Evolutionary conservation across 1,140 invertebrate genomes (phyloP).

Genomic region (Drosophila bocqueti): DNA sequence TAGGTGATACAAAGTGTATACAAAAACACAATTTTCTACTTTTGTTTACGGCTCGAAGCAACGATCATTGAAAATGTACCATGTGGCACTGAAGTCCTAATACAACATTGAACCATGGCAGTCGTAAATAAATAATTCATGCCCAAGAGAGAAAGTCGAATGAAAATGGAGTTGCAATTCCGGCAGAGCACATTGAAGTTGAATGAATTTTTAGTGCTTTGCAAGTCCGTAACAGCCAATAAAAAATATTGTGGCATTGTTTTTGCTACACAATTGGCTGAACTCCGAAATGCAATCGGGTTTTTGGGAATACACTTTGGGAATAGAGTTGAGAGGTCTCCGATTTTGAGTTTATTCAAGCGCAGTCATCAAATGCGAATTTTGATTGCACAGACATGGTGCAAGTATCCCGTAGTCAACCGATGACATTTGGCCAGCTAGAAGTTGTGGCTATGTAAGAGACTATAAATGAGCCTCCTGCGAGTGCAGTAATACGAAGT

Average conservation of each 20-base stretch:
- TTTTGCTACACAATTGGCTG: slow-evolving; percentile 21
- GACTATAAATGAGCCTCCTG: neutral
- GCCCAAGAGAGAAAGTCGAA: slow-evolving; percentile 16
- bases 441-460: neutral
- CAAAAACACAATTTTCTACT: neutral
- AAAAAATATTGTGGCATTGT: slow-evolving; percentile 32
- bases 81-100: slow-evolving; percentile 11
- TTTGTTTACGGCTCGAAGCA: neutral
- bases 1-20: neutral
- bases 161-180: slow-evolving; percentile 23
- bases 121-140: slow-evolving; percentile 47
- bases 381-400: slow-evolving; percentile 3
- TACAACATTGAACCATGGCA: slow-evolving; percentile 20
- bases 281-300: slow-evolving; percentile 14
- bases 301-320: slow-evolving; percentile 16
- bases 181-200: slow-evolving; percentile 19
- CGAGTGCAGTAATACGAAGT: no score
- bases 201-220: slow-evolving; percentile 29
- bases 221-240: slow-evolving; percentile 12
- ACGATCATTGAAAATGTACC: slow-evolving; percentile 12
- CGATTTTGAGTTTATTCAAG: neutral
- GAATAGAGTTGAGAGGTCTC: neutral
- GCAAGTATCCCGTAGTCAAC: neutral
- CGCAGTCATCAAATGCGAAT: slow-evolving; percentile 11
- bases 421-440: neutral